Percentiles rank a stretch among this genome's conserved stretches.
Evolutionary conservation across 2,797 vertebrate genomes (phyloP).

Genomic region (Smutsia temminckii): DNA sequence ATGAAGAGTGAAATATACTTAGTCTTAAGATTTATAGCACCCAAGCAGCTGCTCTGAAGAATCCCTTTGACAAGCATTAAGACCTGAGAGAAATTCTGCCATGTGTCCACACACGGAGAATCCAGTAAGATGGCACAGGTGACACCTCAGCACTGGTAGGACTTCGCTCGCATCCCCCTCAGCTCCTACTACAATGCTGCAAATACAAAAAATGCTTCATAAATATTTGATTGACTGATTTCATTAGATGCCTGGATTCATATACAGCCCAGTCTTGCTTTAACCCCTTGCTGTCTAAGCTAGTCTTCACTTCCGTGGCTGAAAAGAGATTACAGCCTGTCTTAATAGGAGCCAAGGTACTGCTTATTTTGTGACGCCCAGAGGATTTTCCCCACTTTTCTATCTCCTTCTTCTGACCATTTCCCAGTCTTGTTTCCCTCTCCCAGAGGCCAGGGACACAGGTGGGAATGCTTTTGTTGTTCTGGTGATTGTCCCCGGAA

Average conservation of each 20-base stretch:
- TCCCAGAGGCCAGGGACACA: not conserved
- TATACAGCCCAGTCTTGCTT: not conserved
- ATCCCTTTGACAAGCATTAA: not conserved
- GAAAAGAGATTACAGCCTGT: not conserved
- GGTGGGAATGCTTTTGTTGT: not conserved
- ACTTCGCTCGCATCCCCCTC: not conserved
- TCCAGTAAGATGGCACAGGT: not conserved
- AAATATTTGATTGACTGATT: not conserved
- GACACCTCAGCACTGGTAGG: not conserved
- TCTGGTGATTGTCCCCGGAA: not conserved
- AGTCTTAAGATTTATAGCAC: not conserved
- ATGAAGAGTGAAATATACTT: slow-evolving; percentile 27
- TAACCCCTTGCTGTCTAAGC: not conserved
- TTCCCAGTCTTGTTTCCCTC: not conserved
- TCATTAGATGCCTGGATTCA: not conserved
- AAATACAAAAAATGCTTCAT: not conserved
- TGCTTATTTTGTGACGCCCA: not conserved
- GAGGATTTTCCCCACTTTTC: not conserved
- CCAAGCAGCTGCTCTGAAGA: slow-evolving; percentile 7
- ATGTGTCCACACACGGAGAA: not conserved
- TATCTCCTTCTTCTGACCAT: not conserved
- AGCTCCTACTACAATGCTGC: not conserved
- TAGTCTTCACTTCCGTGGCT: not conserved
- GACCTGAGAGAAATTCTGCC: not conserved
- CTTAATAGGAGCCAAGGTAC: not conserved